Percentiles rank a stretch among this genome's conserved stretches.
These are phyloP conservation scores for Volucella inflata DNA, from an alignment of 2,888 invertebrate species.

Conservation along the genomic window DNA sequence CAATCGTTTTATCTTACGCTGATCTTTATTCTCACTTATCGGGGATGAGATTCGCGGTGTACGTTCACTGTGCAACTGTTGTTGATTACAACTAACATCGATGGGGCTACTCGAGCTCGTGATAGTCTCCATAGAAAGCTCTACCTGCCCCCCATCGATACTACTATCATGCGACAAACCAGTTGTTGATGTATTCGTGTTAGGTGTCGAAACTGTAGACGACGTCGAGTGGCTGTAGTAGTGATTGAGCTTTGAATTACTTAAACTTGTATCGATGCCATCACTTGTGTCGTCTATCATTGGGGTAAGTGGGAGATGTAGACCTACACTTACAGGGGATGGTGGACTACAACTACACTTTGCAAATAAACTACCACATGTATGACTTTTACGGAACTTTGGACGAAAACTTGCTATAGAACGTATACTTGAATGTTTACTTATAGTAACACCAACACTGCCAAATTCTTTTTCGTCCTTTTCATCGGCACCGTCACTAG, in stretches of 20 bases:
- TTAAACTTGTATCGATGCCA: slow-evolving; percentile 30
- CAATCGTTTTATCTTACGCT: slow-evolving; percentile 77
- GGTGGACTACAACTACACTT: slow-evolving; percentile 79
- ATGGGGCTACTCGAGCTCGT: slow-evolving; percentile 62
- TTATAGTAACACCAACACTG: slow-evolving; percentile 70
- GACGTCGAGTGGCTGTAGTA: slow-evolving; percentile 69
- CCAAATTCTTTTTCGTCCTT: slow-evolving; percentile 74
- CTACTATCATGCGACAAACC: slow-evolving; percentile 70
- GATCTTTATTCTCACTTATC: slow-evolving; percentile 38
- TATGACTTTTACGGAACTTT: slow-evolving; percentile 80
- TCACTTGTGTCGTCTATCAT: slow-evolving; percentile 29
- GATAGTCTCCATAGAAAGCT: slow-evolving; percentile 61
- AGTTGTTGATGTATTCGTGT: slow-evolving; percentile 68
- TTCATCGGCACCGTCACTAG: slow-evolving; percentile 59
- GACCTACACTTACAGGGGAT: slow-evolving; percentile 50
- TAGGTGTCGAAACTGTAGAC: slow-evolving; percentile 69
- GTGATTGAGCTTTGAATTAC: slow-evolving; percentile 63
- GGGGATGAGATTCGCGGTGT: slow-evolving; percentile 60
- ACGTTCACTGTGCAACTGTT: slow-evolving; percentile 62
- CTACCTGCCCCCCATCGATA: slow-evolving; percentile 56
- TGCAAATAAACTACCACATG: slow-evolving; percentile 81
- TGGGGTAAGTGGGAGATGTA: slow-evolving; percentile 60
- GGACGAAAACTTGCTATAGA: slow-evolving; percentile 76
- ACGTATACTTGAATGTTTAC: slow-evolving; percentile 60
- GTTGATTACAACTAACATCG: slow-evolving; percentile 61